Conservation (phyloP, 2,113 vertebrate species). For the Camelus dromedarius region DNA sequence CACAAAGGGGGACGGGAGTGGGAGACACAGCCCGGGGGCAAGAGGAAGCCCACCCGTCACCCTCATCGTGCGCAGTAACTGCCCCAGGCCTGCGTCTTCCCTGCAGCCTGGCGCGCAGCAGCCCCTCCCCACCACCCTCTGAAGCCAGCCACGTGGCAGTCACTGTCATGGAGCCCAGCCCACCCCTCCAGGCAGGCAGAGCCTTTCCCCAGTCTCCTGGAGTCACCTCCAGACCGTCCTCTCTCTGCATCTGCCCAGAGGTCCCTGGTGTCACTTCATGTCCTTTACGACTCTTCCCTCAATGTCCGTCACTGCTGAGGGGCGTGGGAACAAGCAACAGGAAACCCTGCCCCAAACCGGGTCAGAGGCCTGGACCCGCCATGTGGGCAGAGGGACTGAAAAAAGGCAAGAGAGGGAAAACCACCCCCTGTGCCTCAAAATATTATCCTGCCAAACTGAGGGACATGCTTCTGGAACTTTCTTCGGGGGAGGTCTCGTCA, state of each 20-base stretch:
- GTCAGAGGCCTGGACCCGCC: fast-evolving
- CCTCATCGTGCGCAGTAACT: background rate
- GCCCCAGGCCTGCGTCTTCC: background rate
- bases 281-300: background rate
- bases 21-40: fast-evolving
- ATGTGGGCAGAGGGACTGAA: fast-evolving
- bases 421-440: fast-evolving
- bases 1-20: fast-evolving
- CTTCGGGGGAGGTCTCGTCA: background rate
- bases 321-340: fast-evolving
- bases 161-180: fast-evolving
- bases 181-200: fast-evolving
- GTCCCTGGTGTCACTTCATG: fast-evolving
- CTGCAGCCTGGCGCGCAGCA: background rate
- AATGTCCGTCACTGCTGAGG: background rate
- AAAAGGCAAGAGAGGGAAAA: fast-evolving
- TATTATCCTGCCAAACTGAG: fast-evolving
- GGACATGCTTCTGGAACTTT: fast-evolving
- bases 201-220: background rate
- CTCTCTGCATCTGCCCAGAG: background rate
- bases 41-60: fast-evolving
- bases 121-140: fast-evolving
- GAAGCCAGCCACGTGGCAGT: fast-evolving
- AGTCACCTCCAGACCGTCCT: fast-evolving
- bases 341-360: fast-evolving